Evolutionary conservation across 2,797 vertebrate species (phyloP).

Genomic region (Bufotes viridis): DNA sequence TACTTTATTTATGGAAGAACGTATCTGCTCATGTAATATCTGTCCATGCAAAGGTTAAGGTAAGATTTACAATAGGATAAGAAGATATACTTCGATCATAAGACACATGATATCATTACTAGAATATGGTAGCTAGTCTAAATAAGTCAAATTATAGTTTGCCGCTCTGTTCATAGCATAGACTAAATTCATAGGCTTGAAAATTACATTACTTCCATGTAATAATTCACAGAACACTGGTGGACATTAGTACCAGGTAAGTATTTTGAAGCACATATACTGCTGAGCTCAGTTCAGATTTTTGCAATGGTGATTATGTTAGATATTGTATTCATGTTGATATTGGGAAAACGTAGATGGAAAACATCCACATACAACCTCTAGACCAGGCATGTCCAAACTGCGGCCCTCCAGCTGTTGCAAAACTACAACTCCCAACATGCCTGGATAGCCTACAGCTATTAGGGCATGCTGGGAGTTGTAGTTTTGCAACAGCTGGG

Average conservation of each 20-base stretch:
- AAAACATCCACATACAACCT: too few relatives aligned
- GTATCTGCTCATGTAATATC: not conserved
- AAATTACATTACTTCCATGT: not conserved
- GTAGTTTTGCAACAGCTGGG: too few relatives aligned
- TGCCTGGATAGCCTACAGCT: too few relatives aligned
- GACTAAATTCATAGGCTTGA: not conserved
- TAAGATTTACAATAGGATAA: slow-evolving; percentile 24
- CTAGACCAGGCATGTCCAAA: too few relatives aligned
- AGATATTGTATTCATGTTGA: too few relatives aligned
- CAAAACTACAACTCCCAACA: too few relatives aligned
- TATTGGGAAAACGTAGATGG: too few relatives aligned
- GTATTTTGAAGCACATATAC: not conserved
- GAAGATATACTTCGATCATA: not conserved
- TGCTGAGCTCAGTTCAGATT: not conserved
- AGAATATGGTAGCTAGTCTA: not conserved
- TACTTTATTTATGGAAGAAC: not conserved
- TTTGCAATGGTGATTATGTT: not conserved
- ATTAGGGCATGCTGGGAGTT: too few relatives aligned
- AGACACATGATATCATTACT: not conserved
- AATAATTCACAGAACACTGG: not conserved
- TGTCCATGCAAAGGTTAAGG: slow-evolving; percentile 21
- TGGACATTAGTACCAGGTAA: not conserved
- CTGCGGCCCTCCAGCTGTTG: too few relatives aligned
- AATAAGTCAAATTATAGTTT: not conserved
- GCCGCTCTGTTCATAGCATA: not conserved